phyloP scores from a whole-genome alignment of 2,888 invertebrate species.

The Spodoptera picta region DNA sequence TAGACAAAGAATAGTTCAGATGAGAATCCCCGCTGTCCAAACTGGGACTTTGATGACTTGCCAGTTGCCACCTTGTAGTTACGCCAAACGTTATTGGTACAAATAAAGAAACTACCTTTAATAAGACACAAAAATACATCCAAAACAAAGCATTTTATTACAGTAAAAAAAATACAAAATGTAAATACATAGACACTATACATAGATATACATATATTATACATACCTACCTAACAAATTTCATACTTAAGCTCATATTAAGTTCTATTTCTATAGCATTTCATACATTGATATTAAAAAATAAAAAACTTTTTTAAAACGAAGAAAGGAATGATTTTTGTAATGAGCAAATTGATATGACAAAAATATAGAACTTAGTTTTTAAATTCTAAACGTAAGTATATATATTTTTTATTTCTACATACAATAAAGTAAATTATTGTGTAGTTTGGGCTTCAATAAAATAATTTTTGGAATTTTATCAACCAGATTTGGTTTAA shows the following conservation, averaged over 20 bases:
- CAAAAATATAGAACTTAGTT: neutral
- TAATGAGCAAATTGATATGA: constrained; percentile 34
- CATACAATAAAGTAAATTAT: too few relatives aligned
- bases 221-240: constrained; percentile 32
- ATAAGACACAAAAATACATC: neutral
- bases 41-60: too few relatives aligned
- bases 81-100: too few relatives aligned
- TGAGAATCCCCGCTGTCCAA: too few relatives aligned
- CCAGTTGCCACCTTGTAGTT: too few relatives aligned
- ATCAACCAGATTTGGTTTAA: too few relatives aligned
- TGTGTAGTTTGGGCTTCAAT: too few relatives aligned
- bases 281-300: constrained; percentile 1
- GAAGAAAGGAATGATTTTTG: constrained; percentile 39
- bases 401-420: too few relatives aligned
- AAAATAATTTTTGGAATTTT: too few relatives aligned
- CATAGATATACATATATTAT: constrained; percentile 18
- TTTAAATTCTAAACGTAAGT: too few relatives aligned
- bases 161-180: constrained; percentile 53
- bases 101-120: too few relatives aligned
- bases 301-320: constrained; percentile 1
- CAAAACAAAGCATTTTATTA: constrained; percentile 56
- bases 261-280: constrained; percentile 17
- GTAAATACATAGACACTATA: constrained; percentile 37
- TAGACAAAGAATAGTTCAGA: too few relatives aligned
- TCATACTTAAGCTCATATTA: constrained; percentile 48